Evolutionary conservation across 2,113 vertebrate genomes (phyloP), one percentile per base, ranked within the genome.

Genomic region (Anoplopoma fimbria): DNA sequence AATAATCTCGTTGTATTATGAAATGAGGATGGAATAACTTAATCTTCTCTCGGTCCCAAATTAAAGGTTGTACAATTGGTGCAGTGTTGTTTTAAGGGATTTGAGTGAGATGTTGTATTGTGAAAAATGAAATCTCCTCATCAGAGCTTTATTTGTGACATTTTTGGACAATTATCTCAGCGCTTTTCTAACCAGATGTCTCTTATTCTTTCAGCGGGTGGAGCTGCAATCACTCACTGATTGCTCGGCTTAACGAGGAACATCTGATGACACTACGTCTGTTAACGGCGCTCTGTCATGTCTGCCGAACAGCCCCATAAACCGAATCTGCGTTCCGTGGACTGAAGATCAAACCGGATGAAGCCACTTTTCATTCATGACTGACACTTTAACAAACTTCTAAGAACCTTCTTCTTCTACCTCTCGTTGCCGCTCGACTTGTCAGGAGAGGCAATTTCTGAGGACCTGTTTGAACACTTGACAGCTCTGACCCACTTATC

Each of bases 171-270:
- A 13, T 76, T 10, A 60, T 47, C 10, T 64, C 31, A 38, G 1
- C 45, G 27, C 5, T 53, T 57, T 77, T 70, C 69, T 90, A 78
- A 93, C 63, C 42, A 9, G 36, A 17, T 82, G 81, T 68, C 38
- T 89, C 34, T 85, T 87, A 2, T 91, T 85, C 68, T 92, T 29
- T 63, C 87, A 95, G 95, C 86, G 42, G 63, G 55, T 14, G 34
- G 81, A 36, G 69, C 31, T 51, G 55, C 25, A 29, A 25, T 58
- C 12, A 27, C 25, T 29, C 25, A 6, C 55, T 6, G 55, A 25
- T 29, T 29, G 45, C 38, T 60, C 14, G 29, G 17, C 58, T 13
- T 27, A n/a, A 67, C 53, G 74, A 34, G 62, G 62, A 84, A 51
- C 65, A 33, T 83, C 76, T 64, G 68, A 57, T 27, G 65, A 23